Evolutionary conservation across 2,888 invertebrate species (phyloP), one percentile per base, ranked within the genome.

Genomic region (Coleophora deauratella): DNA sequence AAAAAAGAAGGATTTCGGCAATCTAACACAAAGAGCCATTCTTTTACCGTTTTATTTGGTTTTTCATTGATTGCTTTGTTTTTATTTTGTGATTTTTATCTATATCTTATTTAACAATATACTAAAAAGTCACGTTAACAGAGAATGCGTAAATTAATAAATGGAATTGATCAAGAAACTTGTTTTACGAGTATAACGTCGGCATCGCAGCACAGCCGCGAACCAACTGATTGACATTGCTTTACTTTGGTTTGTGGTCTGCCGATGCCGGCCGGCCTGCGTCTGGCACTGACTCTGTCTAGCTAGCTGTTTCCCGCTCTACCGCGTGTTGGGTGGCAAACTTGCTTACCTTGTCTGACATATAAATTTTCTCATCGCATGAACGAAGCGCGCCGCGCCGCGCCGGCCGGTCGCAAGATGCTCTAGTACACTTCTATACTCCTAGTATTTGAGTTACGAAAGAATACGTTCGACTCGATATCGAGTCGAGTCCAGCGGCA

Each of bases 361-460:
- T 75, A 76, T 73, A 68, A 69, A 64, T 72, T 75, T 78, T 64
- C 74, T 66, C 69, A 55, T 71, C 72, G 64, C 72, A 71, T 72
- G 62, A 72, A 72, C 72, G 62, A 66, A 54, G 49, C 53, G 60
- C 39, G 41, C 52, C 59, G 53, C 52, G 52, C 4, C 31, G 31
- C 31, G 31, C 28, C 28, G 10, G 28, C 28, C 8, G 50, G 56
- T 58, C 21, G 53, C 51, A 52, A 59, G 36, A 41, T 27, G 21
- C 71, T 63, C 46, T 62, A 57, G 56, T 50, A 61, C 54, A 51
- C 51, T 68, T 72, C 68, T 82, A 71, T 58, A 61, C 66, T 78
- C 84, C 84, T 84, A 59, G 82, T 85, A 79, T 64, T 72, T 65
- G 55, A 65, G 75, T 81, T 79, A 79, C 80, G 78, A 78, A 81